Percentiles rank a stretch among this genome's conserved stretches.
Evolutionary conservation across 2,113 vertebrate species (phyloP).

Genomic region (Perca fluviatilis): DNA sequence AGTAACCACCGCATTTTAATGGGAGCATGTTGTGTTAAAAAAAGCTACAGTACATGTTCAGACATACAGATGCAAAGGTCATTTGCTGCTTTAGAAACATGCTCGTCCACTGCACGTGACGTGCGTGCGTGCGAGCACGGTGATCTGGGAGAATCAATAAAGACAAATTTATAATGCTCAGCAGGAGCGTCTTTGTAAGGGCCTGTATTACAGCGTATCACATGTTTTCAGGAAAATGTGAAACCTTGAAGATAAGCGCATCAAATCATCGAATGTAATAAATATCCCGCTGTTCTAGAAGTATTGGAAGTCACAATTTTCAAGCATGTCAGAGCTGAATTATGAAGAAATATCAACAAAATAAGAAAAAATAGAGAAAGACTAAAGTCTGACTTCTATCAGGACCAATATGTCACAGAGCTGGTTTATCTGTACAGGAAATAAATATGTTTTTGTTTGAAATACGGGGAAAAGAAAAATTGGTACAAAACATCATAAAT

Average conservation of each 20-base stretch:
- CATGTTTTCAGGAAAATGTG: slow-evolving; percentile 30
- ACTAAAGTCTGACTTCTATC: background rate
- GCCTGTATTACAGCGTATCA: background rate
- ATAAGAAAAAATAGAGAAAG: background rate
- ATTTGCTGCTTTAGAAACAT: slow-evolving; percentile 24
- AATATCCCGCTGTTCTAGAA: slow-evolving; percentile 1
- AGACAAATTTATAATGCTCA: background rate
- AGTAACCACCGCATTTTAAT: background rate
- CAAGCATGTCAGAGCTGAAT: slow-evolving; percentile 21
- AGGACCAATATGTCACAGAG: background rate
- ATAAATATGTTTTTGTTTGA: background rate
- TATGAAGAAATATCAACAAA: slow-evolving; percentile 7
- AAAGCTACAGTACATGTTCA: background rate
- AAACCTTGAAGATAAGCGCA: slow-evolving; percentile 22
- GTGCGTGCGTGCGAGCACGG: background rate
- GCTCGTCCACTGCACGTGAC: background rate
- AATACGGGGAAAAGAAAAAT: background rate
- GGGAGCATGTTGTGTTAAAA: slow-evolving; percentile 11
- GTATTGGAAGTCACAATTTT: background rate
- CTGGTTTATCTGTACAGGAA: slow-evolving; percentile 16
- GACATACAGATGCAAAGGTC: slow-evolving; percentile 20
- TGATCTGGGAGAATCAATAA: slow-evolving; percentile 20
- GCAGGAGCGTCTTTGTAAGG: background rate
- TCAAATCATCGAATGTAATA: background rate
- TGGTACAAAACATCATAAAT: slow-evolving; percentile 22